Base-by-base conservation (phyloP, 1,140 invertebrate species). In the Drosophila pseudoobscura region DNA sequence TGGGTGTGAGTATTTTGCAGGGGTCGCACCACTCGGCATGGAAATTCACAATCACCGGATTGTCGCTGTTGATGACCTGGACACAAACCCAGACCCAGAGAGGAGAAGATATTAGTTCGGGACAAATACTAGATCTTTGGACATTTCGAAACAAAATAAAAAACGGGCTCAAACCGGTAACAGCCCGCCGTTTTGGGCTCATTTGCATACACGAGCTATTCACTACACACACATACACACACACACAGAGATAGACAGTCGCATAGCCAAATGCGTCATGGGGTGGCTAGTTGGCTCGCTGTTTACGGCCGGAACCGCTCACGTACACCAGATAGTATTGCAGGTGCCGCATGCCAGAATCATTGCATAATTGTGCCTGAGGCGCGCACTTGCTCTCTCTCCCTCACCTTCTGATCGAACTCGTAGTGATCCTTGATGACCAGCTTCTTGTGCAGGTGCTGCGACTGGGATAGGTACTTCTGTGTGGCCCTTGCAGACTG, bases 21-120 rank as follows among this genome's bases (percentile, higher is more conserved):
- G 98, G 98, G 84, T 98, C 97, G 92, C 98, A 95, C 98, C 98
- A 99, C 73, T 97, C 96, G 4, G 96, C 96, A 80, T 97, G 96
- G 88, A 97, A 97, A 91, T 97, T 97, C 2, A 97, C 96, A 91
- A 97, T 96, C 6, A 97, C 96, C 24, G 96, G 95, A 75, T 95
- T 94, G 43, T 94, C 93, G 80, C 95, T 96, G 84, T 96, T 96
- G 94, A 97, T 95, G 31, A 96, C 96, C 93, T 96, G 74, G 4
- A 51, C 44, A 49, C 3, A 20, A 53, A 53, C 35, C 35, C 43
- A 20, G 56, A 53, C 35, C 35, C 43, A n/a, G 2, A 53, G 11
- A 24, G 17, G 20, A 39, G 3, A 47, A 59, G 15, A 2, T 3
- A 5, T 39, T 39, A 39, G 11, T 39, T 11, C 9, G 3, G 35